These are phyloP conservation scores for Regulus satrapa DNA, from an alignment of 2,113 vertebrate species.

Conservation along the genomic window DNA sequence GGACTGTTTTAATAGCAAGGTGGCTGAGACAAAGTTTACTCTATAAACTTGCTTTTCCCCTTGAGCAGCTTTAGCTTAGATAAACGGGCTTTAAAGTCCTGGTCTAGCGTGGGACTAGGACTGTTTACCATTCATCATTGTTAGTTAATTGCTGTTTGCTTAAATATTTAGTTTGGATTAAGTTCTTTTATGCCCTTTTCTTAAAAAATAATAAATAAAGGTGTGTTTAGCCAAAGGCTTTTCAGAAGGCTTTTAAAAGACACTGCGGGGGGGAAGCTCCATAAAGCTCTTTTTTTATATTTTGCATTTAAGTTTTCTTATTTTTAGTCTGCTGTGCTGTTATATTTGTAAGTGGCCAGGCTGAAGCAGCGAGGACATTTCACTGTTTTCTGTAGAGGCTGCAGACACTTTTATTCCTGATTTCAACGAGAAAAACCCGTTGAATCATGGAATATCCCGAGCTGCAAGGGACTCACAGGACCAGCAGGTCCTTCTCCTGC, in stretches of 20 bases:
- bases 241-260: not conserved
- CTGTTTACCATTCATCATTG: conserved; percentile 31
- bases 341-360: not conserved
- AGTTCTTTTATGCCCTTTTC: not conserved
- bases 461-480: not conserved
- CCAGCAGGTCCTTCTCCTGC: fast-evolving
- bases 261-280: not conserved
- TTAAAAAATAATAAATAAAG: conserved; percentile 37
- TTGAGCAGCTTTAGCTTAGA: conserved; percentile 26
- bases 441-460: not conserved
- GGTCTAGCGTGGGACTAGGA: not conserved
- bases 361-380: not conserved
- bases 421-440: not conserved
- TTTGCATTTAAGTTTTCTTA: not conserved
- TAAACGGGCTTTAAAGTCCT: conserved; percentile 15
- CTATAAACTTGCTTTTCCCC: conserved; percentile 40
- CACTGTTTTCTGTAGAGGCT: no score
- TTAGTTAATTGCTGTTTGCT: conserved; percentile 30
- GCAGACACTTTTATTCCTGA: not conserved
- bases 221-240: not conserved
- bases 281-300: not conserved
- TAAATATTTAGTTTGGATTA: conserved; percentile 54
- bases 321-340: not conserved
- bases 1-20: not conserved
- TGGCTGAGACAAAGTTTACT: conserved; percentile 9